Conservation (phyloP, 2,888 invertebrate species). For the Caenorhabditis afra region DNA sequence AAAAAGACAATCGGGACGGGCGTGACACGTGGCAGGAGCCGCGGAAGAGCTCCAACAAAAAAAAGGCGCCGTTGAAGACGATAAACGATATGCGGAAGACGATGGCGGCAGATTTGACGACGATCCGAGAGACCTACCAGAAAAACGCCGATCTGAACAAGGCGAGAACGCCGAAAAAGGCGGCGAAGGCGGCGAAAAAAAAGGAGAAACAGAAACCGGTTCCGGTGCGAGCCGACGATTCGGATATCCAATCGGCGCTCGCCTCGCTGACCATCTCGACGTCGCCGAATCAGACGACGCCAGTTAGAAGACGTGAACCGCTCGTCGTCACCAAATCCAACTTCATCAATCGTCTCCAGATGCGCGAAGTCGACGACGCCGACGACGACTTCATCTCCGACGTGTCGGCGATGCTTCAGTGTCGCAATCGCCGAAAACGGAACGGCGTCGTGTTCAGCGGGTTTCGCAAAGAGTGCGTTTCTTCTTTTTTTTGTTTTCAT, state of each 20-base stretch:
- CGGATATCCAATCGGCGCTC: slow-evolving; percentile 53
- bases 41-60: too few species aligned
- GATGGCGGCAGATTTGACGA: slow-evolving; percentile 31
- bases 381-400: slow-evolving; percentile 57
- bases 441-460: slow-evolving; percentile 59
- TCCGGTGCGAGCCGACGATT: slow-evolving; percentile 32
- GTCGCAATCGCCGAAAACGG: neutral
- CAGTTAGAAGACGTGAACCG: slow-evolving; percentile 2
- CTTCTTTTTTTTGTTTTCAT: too few species aligned
- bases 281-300: neutral
- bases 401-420: slow-evolving; percentile 38
- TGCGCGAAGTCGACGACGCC: slow-evolving; percentile 7
- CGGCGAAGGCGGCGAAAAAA: slow-evolving; percentile 9
- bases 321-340: slow-evolving; percentile 41
- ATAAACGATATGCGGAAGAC: neutral
- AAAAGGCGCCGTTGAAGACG: neutral
- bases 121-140: slow-evolving; percentile 15
- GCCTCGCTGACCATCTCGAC: slow-evolving; percentile 42
- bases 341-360: slow-evolving; percentile 37
- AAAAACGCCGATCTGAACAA: slow-evolving; percentile 30
- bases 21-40: slow-evolving; percentile 24
- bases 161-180: slow-evolving; percentile 11
- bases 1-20: slow-evolving; percentile 9
- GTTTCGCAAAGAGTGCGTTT: slow-evolving; percentile 40
- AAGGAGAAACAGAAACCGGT: slow-evolving; percentile 18